Evolutionary conservation across 2,797 vertebrate species (phyloP).

Genomic region (Pristis pectinata): DNA sequence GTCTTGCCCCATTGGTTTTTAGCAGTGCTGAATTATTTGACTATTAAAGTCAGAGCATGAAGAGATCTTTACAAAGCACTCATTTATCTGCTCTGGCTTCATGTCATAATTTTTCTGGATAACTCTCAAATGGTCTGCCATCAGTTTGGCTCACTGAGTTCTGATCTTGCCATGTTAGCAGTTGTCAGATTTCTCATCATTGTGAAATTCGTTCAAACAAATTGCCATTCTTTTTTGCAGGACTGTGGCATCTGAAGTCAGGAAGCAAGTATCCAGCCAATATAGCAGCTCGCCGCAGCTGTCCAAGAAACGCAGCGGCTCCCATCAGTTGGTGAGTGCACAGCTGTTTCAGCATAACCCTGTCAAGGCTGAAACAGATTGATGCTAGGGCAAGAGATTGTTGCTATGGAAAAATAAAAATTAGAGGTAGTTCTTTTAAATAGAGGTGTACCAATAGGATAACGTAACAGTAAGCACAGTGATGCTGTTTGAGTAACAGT

Average conservation of each 20-base stretch:
- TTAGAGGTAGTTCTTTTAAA: background rate
- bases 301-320: slow-evolving; percentile 69
- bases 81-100: background rate
- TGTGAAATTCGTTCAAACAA: background rate
- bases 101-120: background rate
- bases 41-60: too few relatives aligned
- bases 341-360: background rate
- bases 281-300: slow-evolving; percentile 77
- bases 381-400: background rate
- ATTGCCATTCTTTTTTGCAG: slow-evolving; percentile 50
- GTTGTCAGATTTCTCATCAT: background rate
- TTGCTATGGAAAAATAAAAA: background rate
- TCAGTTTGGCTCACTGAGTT: background rate
- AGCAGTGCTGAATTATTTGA: background rate
- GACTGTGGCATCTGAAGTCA: slow-evolving; percentile 80
- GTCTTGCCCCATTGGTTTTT: background rate
- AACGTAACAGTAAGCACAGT: background rate
- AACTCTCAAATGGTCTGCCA: background rate
- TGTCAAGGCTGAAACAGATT: background rate
- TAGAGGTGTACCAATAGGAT: background rate
- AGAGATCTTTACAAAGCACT: background rate
- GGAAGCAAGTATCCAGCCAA: slow-evolving; percentile 83
- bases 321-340: slow-evolving; percentile 64
- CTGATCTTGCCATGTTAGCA: background rate
- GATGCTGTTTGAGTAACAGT: too few relatives aligned